Base-by-base conservation (phyloP, 1,140 invertebrate species). In the Zelostemma sp. region DNA sequence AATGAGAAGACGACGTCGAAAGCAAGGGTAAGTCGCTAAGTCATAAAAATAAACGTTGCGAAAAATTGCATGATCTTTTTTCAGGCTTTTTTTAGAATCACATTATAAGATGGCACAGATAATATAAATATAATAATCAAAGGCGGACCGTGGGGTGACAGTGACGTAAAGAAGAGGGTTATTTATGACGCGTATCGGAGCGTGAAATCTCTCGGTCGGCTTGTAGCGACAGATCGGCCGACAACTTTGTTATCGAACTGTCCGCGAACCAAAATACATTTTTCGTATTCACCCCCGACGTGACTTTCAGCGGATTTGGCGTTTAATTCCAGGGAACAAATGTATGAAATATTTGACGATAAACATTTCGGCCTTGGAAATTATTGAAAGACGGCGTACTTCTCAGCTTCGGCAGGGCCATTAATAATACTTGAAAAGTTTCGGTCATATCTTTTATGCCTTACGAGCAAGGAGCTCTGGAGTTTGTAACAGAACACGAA, bases 161-260 rank as follows among this genome's bases (percentile, higher is more conserved):
- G 18, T 19, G 18, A 21, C 43, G 51, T 21, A 51, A 68, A 68
- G 51, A 64, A 68, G 43, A 55, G 45, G 54, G 61, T 65, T 72
- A 74, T 72, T 70, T 72, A 59, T 66, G 68, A 61, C 21, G 55
- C 31, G 62, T 61, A 62, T 56, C 49, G 43, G 57, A 55, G 45
- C 65, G 66, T 68, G 61, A 74, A 72, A 74, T 66, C 56, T 46
- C 43, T 66, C 50, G 50, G 58, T 45, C 53, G 59, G 59, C 41
- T 56, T 59, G 47, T 66, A 54, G 55, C 50, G 31, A 56, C 33
- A 50, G 38, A 54, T 56, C 21, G 25, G 15, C 25, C 40, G 53
- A 56, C 19, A 56, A 17, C 15, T 46, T 56, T 46, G 33, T 45
- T 25, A 14, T 40, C 1, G 2, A 41, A 21, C 17, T 46, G 43